These are phyloP conservation scores for Euplexia lucipara DNA, from an alignment of 2,888 invertebrate species.

Conservation along the genomic window DNA sequence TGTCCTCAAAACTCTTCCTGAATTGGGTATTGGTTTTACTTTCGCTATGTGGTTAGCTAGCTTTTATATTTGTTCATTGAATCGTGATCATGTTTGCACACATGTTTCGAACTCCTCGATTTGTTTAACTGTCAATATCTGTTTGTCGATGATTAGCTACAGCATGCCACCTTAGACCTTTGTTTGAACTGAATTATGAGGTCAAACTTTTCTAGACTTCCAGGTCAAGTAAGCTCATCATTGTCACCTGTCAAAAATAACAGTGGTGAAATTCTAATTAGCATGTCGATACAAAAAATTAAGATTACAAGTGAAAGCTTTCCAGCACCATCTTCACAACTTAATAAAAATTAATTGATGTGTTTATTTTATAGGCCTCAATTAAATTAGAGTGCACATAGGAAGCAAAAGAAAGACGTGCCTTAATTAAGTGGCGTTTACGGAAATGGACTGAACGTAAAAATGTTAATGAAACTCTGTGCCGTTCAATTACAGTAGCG, in stretches of 20 bases:
- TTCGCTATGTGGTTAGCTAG: slow-evolving; percentile 36
- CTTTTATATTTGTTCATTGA: slow-evolving; percentile 44
- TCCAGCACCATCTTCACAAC: slow-evolving; percentile 64
- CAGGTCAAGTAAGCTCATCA: slow-evolving; percentile 75
- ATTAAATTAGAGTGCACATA: slow-evolving; percentile 66
- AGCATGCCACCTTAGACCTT: slow-evolving; percentile 54
- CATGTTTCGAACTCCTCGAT: slow-evolving; percentile 33
- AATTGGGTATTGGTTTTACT: slow-evolving; percentile 34
- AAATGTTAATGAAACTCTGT: slow-evolving; percentile 79
- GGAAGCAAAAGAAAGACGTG: slow-evolving; percentile 61
- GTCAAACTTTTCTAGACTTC: slow-evolving; percentile 75
- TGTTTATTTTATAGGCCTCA: slow-evolving; percentile 65
- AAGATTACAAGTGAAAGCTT: slow-evolving; percentile 78
- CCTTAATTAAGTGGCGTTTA: slow-evolving; percentile 74
- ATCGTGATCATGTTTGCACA: slow-evolving; percentile 49
- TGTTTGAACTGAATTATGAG: slow-evolving; percentile 59
- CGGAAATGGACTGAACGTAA: slow-evolving; percentile 71
- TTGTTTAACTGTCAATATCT: slow-evolving; percentile 55
- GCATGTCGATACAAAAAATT: slow-evolving; percentile 72
- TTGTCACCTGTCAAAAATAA: slow-evolving; percentile 75
- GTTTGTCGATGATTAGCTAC: slow-evolving; percentile 32
- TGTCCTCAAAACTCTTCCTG: not conserved
- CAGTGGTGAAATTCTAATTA: slow-evolving; percentile 79
- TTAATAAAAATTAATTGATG: slow-evolving; percentile 61
- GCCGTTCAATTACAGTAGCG: slow-evolving; percentile 80